Evolutionary conservation across 2,797 vertebrate genomes (phyloP), one percentile per base, ranked within the genome.

Genomic region (Pipistrellus pygmaeus): DNA sequence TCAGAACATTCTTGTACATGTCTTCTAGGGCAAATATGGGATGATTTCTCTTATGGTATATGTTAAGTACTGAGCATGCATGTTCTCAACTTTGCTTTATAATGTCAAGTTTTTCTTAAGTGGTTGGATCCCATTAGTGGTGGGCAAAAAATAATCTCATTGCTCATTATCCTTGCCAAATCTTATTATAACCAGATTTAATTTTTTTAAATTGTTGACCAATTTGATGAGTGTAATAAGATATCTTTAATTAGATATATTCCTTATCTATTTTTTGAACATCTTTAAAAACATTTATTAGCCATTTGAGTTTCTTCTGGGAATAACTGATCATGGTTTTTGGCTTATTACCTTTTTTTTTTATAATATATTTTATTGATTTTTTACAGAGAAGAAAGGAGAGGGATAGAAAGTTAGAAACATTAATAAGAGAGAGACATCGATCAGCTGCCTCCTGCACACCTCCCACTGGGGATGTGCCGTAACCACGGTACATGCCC

Each of bases 211-310:
- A 75, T 32, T 88, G 83, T 88, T 62, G 15, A 14, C 14, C 6
- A 5, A 20, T 72, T 60, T 82, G 17, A 55, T 92, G 41, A 4
- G 6, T 75, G 2, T 92, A 80, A 57, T 46, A 38, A 80, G 41
- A 20, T 80, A 0, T 80, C n/a, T 71, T n/a, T 87, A 87, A 23
- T 93, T 89, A 73, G 73, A 13, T 78, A 13, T 2, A 53, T 80
- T 86, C 25, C 14, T 30, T 73, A 25, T 51, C 90, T 71, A 38
- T n/a, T 78, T 85, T 75, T 85, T 91, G 1, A 77, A 6, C 30
- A 82, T 85, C 46, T 85, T 86, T 60, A 53, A 78, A 91, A 95
- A 76, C 94, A 64, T 53, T 78, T 83, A 72, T 51, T 91, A 77
- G 60, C 48, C 13, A 8, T 92, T 60, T 85, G 6, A 77, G 15